Percentiles rank a stretch among this genome's conserved stretches.
Evolutionary conservation across 2,113 vertebrate species (phyloP).

Genomic region (Lanius ludovicianus): DNA sequence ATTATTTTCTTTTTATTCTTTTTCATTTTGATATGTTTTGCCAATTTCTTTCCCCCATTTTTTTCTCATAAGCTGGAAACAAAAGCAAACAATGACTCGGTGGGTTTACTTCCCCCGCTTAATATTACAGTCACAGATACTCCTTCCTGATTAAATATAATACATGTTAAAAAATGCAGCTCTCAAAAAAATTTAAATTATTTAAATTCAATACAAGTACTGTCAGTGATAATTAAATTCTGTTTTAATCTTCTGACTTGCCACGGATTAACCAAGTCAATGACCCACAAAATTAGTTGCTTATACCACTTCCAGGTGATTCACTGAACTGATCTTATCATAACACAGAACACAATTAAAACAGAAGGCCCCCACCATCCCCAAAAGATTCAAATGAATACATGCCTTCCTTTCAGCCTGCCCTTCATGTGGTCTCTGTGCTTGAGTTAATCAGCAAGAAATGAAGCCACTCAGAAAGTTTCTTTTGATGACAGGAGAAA

Average conservation of each 20-base stretch:
- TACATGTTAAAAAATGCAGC: background rate
- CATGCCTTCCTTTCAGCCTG: background rate
- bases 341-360: background rate
- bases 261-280: constrained; percentile 9
- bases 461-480: background rate
- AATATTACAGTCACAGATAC: background rate
- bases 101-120: background rate
- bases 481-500: constrained; percentile 10
- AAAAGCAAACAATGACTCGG: background rate
- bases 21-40: background rate
- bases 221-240: background rate
- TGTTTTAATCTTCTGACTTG: constrained; percentile 2
- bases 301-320: constrained; percentile 10
- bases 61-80: background rate
- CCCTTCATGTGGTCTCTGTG: background rate
- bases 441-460: background rate
- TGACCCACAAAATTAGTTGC: constrained; percentile 14
- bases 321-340: background rate
- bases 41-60: background rate
- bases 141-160: background rate
- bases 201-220: background rate
- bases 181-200: background rate
- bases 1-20: background rate
- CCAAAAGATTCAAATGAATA: background rate
- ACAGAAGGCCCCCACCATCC: background rate